Conservation (phyloP, 2,113 vertebrate genomes). For the Climacteris rufus region DNA sequence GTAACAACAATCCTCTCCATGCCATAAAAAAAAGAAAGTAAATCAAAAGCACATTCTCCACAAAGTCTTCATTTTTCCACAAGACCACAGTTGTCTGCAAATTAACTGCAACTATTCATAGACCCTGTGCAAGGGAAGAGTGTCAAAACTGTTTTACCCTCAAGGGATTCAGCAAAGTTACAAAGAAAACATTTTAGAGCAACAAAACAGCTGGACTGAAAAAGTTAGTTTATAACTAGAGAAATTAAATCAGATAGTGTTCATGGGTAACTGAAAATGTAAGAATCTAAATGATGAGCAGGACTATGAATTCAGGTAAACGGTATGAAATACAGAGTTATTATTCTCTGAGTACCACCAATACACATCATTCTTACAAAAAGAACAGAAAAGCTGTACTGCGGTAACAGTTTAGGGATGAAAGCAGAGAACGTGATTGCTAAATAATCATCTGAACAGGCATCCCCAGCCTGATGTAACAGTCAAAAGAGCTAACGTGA, state of each 20-base stretch:
- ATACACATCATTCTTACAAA: rapidly evolving
- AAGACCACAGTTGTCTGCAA: background rate
- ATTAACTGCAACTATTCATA: background rate
- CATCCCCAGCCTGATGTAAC: rapidly evolving
- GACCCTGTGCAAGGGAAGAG: rapidly evolving
- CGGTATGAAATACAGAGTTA: rapidly evolving
- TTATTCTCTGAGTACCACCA: background rate
- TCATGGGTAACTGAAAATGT: rapidly evolving
- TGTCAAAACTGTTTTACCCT: background rate
- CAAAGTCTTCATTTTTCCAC: background rate
- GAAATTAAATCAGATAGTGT: background rate
- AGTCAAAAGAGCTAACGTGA: rapidly evolving
- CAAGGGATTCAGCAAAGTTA: background rate
- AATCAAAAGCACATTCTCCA: background rate
- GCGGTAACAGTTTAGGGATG: background rate
- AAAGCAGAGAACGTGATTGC: rapidly evolving
- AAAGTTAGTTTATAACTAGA: background rate
- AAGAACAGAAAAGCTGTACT: background rate
- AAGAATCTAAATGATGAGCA: background rate
- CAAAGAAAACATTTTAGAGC: background rate
- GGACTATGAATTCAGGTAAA: background rate
- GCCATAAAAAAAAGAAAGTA: background rate
- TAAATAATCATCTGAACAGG: background rate
- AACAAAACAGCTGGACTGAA: background rate
- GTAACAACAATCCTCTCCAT: background rate